Base-by-base conservation (phyloP, 2,113 vertebrate genomes). In the Myotis davidii region DNA sequence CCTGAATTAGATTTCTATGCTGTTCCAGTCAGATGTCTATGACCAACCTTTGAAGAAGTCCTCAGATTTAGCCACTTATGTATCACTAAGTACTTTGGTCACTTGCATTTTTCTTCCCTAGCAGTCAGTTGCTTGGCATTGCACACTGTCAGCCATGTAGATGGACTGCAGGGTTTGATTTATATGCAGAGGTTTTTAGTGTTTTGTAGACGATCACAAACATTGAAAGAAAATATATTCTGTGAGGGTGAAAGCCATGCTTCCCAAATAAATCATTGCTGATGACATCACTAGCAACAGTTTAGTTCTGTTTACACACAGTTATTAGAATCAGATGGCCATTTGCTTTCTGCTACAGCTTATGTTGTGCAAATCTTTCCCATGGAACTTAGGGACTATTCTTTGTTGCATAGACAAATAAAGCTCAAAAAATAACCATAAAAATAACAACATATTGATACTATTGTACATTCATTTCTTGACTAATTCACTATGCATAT, bases 321-420 rank as follows among this genome's bases (percentile, higher is more conserved):
- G 85, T 97, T 97, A 96, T 95, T 95, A 96, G 96, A 77, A 96
- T 97, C 97, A 98, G 96, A 96, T 94, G 96, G 83, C 73, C 94
- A 94, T 97, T 96, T 98, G 96, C 92, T 97, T 96, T 96, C 92
- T 92, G 92, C 88, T 90, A 92, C 2, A 82, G 83, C 93, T 91
- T 94, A 72, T 94, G 90, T 88, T 88, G 96, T 90, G 87, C 81
- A 93, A 96, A 74, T 90, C 23, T 93, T 96, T 94, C 85, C 73
- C 16, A 13, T 90, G 81, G 52, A 96, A 85, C 77, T 78, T 90
- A 74, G 45, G 59, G 70, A 72, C 82, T 95, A 25, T 73, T 93
- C 70, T 94, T 77, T 85, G n/a, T 70, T 81, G 23, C 48, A 74
- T 0, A 92, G 61, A 87, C 21, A 83, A 96, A 91, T 93, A 85